Base-by-base conservation (phyloP, 1,140 invertebrate genomes). In the Myzus persicae region DNA sequence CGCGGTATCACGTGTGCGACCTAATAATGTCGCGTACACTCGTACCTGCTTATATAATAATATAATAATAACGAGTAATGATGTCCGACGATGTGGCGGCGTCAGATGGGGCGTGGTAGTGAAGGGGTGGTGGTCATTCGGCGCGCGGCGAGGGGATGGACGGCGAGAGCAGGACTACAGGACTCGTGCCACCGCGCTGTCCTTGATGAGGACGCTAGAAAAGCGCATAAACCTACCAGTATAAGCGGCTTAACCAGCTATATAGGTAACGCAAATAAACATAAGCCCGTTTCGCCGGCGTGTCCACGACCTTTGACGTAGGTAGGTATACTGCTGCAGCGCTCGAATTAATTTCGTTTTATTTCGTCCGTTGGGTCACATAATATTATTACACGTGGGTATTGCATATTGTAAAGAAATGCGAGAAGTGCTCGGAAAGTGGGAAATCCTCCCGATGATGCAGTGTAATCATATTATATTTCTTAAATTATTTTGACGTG, bases 211-310 rank as follows among this genome's bases (percentile, higher is more conserved):
- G 90, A 76, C 42, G 42, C 67, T 76, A 82, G 90, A 81, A 81
- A 81, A 92, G 18, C n/a, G 26, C 48, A 92, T 46, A 89, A 81
- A 44, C 38, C 59, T 76, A 76, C 59, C 59, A n/a, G 31, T 76
- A 76, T 91, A 76, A 91, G 76, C 76, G 76, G 90, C 42, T 92
- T 92, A 92, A 38, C 59, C 14, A n/a, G 31, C 31, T 76, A 76
- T 51, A 76, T 76, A 76, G 59, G 31, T n/a, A 76, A 76, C 59
- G 31, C 14, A 76, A n/a, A 76, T n/a, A 76, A 76, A 76, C 59
- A 26, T 92, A 92, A 92, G 76, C 76, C 82, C 67, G 20, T 82
- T 92, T 92, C n/a, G n/a, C 42, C n/a, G 8, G 26, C 11, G 31
- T 91, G 38, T 82, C 76, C 36, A 82, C 36, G 76, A 82, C 36